Evolutionary conservation across 1,140 invertebrate species (phyloP), one percentile per base, ranked within the genome.

Genomic region (Bombus haemorrhoidalis): DNA sequence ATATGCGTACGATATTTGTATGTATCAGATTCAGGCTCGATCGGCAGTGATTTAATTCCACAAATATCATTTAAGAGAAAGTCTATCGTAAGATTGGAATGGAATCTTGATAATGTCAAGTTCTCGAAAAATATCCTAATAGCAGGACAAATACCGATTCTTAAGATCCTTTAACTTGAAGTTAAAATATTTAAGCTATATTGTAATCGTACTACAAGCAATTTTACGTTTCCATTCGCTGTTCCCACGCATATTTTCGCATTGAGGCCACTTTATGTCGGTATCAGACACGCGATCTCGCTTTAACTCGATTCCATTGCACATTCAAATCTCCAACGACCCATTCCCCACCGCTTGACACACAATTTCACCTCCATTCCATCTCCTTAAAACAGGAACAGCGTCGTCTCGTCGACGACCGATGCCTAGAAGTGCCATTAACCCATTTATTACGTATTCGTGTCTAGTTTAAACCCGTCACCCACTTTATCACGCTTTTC

Each of bases 401-500:
- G 57, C 34, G 62, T 53, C 41, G 47, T 62, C 28, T 53, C 32
- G 28, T 18, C 4, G 57, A n/a, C 59, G 73, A 77, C 76, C 73
- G 37, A 83, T 83, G 64, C 43, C 28, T 22, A 25, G 28, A 47
- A 76, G 81, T 41, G 28, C 62, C 74, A 53, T 83, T 76, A 76
- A 83, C 81, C 81, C 34, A 66, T 66, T 77, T 83, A 83, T 83
- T 77, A 77, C 73, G 43, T 68, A 77, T 83, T 77, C 74, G 57
- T 66, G 62, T 78, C 64, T 83, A 83, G 81, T 53, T 47, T 39
- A 32, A 57, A 83, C n/a, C 62, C 43, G 59, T 83, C 59, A 9
- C 59, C 34, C 18, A 47, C 57, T 75, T 66, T n/a, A 22, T 32
- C 18, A 28, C 34, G 25, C 34, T 9, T 25, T 76, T 68, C 22